Evolutionary conservation across 2,113 vertebrate species (phyloP).

Genomic region (Macquaria ambigua): DNA sequence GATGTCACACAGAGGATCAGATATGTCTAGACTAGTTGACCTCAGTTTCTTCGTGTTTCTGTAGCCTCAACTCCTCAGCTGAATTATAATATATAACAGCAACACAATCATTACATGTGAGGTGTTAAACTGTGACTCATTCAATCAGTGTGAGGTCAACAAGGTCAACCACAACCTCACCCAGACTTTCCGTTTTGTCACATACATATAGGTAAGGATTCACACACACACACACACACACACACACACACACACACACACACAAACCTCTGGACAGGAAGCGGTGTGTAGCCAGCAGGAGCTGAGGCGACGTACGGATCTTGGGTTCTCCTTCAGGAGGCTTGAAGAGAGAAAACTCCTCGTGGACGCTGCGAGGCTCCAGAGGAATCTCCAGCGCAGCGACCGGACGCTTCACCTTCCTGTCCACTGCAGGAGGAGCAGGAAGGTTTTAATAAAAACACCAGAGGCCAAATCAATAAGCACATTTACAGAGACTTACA

Average conservation of each 20-base stretch:
- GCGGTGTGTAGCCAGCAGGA: slow-evolving; percentile 93
- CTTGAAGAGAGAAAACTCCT: slow-evolving; percentile 92
- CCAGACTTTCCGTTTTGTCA: neutral
- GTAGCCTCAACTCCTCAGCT: neutral
- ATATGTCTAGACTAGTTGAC: neutral
- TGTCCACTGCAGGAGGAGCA: slow-evolving; percentile 78
- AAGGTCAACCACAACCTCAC: neutral
- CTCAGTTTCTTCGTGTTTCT: too few relatives aligned
- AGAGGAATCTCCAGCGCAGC: slow-evolving; percentile 81
- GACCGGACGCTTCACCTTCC: slow-evolving; percentile 86
- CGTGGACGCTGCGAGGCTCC: slow-evolving; percentile 81
- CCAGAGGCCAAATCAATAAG: neutral
- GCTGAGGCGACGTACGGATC: slow-evolving; percentile 91
- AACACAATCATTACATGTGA: slow-evolving; percentile 24
- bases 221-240: neutral
- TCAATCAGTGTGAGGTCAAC: neutral
- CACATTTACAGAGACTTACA: slow-evolving; percentile 78
- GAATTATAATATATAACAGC: neutral
- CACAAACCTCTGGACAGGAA: slow-evolving; percentile 92
- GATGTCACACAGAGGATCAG: neutral
- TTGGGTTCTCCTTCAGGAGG: slow-evolving; percentile 87
- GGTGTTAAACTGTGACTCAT: slow-evolving; percentile 50
- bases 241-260: slow-evolving; percentile 1
- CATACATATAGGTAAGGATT: neutral
- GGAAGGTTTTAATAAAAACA: neutral